Base-by-base conservation (phyloP, 2,113 vertebrate species). In the Pterocles gutturalis region DNA sequence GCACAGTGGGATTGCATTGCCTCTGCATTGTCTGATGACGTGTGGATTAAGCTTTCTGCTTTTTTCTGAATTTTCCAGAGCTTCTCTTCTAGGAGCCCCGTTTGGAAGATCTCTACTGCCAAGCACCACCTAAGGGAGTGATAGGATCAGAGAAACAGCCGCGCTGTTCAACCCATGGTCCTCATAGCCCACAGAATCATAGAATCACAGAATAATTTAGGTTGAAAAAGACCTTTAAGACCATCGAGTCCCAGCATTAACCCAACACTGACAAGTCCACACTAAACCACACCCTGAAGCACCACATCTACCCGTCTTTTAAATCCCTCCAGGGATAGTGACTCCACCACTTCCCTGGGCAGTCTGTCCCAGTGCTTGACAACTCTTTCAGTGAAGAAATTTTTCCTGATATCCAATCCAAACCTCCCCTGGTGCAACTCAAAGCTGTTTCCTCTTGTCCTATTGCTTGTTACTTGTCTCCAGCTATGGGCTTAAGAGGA, bases 131-230 rank as follows among this genome's bases (percentile, higher is more conserved):
- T 9, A 85, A 25, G 41, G 5, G 54, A 25, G 38, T 8, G 54
- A 18, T 26, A 9, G 51, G 76, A 89, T 38, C 55, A 79, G 80
- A 41, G 29, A 10, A 78, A 36, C 0, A 10, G 49, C 54, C 12
- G 2, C 0, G 12, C 34, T 70, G 13, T 38, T 71, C 85, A 71
- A 17, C 45, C 51, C 19, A 2, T 9, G 34, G 19, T 43, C 22
- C 46, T 31, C 0, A 0, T 11, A 13, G 26, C n/a, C 38, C 36
- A 13, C 25, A 33, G 28, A 48, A 58, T 20, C 38, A 28, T 15
- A 29, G 38, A 38, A 58, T 28, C 54, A 21, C 8, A 34, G 31
- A 25, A 38, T 17, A 4, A 3, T 33, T 60, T 28, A 38, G 29
- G 34, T 34, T 71, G 36, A 55, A 61, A 60, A 43, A 61, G 14